phyloP scores from a whole-genome alignment of 2,113 vertebrate genomes.

The Ranitomeya variabilis region DNA sequence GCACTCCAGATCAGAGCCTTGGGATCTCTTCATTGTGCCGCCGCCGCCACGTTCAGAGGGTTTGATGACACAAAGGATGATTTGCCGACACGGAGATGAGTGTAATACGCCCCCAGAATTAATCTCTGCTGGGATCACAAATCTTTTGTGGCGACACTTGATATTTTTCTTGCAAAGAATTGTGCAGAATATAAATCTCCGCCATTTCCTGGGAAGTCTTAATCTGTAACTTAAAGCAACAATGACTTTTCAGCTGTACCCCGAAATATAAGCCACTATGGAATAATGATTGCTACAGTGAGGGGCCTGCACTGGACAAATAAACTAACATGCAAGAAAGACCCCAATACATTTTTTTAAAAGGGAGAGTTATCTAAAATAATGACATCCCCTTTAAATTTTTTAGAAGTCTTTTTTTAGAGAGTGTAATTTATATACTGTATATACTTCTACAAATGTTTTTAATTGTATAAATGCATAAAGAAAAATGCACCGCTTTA shows the following conservation, averaged over 20 bases:
- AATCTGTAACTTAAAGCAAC: not conserved
- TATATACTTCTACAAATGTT: no score
- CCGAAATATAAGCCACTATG: no score
- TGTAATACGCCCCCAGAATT: conserved; percentile 4
- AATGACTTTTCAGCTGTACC: not conserved
- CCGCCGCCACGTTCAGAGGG: not conserved
- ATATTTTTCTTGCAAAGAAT: not conserved
- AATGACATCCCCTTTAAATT: not conserved
- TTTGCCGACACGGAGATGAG: not conserved
- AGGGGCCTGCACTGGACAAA: no score
- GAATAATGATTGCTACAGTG: no score
- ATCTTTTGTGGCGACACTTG: not conserved
- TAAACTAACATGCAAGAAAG: no score
- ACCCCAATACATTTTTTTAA: no score
- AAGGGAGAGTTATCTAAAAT: no score
- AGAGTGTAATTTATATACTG: no score
- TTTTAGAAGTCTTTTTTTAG: not conserved
- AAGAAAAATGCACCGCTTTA: no score
- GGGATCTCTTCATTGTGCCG: not conserved
- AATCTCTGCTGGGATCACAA: conserved; percentile 14
- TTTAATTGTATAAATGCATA: no score
- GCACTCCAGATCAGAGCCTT: no score
- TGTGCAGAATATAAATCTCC: not conserved
- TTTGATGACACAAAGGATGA: conserved; percentile 2
- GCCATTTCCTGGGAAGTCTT: not conserved